These are phyloP conservation scores for Yponomeuta sedellus DNA, from an alignment of 2,888 invertebrate genomes.

Conservation along the genomic window DNA sequence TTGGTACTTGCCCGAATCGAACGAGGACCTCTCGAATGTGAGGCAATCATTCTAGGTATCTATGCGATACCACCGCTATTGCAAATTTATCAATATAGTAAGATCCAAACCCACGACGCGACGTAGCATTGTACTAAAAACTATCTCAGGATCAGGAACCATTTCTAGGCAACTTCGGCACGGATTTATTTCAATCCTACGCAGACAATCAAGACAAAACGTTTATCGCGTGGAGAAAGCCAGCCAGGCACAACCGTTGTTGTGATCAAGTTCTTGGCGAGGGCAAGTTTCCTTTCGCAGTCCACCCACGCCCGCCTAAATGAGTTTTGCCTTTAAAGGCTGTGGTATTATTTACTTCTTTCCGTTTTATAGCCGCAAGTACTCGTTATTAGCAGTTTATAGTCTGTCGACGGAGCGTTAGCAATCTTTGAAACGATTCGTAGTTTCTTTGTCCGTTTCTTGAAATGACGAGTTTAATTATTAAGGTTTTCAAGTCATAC, in stretches of 20 bases:
- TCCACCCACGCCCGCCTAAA: not conserved
- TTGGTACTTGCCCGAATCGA: too few species aligned
- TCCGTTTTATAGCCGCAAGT: not conserved
- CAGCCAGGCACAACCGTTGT: not conserved
- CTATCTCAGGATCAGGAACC: too few species aligned
- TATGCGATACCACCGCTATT: too few species aligned
- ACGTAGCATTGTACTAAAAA: too few species aligned
- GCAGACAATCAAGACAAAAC: not conserved
- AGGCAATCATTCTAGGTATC: too few species aligned
- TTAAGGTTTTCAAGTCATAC: too few species aligned
- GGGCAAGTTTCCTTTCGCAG: conserved; percentile 1
- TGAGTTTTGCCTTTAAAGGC: not conserved
- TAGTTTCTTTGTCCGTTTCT: too few species aligned
- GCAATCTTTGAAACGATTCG: not conserved
- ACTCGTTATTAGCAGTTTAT: not conserved
- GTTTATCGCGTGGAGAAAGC: not conserved
- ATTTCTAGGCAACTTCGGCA: not conserved
- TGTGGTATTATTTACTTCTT: not conserved
- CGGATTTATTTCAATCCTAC: not conserved
- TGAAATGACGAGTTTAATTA: too few species aligned
- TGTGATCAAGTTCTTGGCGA: not conserved
- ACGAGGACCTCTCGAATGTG: too few species aligned
- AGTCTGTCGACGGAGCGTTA: not conserved
- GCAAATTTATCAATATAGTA: too few species aligned
- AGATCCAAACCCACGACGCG: too few species aligned